Percentiles rank a stretch among this genome's conserved stretches.
phyloP scores from a whole-genome alignment of 2,113 vertebrate species.

The Baryphthengus martii region DNA sequence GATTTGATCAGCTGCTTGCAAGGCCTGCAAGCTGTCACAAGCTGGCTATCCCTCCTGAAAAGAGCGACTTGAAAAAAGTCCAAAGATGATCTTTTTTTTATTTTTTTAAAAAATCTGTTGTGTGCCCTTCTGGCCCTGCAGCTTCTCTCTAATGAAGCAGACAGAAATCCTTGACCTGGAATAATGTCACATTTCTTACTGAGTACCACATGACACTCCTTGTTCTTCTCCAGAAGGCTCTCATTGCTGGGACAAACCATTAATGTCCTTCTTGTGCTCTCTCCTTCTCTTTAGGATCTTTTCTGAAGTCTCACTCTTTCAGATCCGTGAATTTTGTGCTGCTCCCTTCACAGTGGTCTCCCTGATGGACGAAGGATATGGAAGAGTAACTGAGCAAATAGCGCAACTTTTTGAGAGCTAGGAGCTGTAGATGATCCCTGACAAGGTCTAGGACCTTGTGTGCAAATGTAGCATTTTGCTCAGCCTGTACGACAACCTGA shows the following conservation, averaged over 20 bases:
- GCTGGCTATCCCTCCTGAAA: background rate
- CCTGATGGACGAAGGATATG: background rate
- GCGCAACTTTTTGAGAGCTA: background rate
- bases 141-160: background rate
- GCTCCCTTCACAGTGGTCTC: background rate
- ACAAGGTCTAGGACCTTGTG: background rate
- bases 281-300: background rate
- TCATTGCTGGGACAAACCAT: background rate
- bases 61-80: background rate
- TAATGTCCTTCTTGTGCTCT: background rate
- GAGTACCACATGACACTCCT: background rate
- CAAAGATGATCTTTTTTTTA: background rate
- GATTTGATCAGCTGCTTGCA: background rate
- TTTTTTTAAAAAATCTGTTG: background rate
- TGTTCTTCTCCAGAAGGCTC: background rate
- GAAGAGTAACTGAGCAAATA: background rate
- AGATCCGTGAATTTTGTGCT: background rate
- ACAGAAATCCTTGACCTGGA: background rate
- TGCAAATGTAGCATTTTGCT: background rate
- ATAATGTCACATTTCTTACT: background rate
- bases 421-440: background rate
- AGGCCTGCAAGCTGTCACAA: background rate
- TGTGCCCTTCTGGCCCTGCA: background rate
- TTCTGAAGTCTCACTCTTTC: background rate
- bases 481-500: accelerated